Conservation (phyloP, 2,113 vertebrate genomes). For the Myocastor coypus region DNA sequence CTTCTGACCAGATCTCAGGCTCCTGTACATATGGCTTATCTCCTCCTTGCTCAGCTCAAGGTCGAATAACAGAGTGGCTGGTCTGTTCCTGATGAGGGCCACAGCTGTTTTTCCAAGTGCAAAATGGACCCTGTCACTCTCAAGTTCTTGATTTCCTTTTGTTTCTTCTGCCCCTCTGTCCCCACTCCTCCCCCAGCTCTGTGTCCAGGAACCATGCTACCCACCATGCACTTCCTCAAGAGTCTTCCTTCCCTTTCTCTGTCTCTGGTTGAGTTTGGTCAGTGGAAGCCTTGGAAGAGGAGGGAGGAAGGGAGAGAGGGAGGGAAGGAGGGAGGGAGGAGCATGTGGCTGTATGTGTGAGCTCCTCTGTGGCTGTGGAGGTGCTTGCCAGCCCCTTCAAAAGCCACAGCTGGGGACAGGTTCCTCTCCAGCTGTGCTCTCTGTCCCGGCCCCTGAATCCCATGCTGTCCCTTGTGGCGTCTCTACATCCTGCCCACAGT, state of each 20-base stretch:
- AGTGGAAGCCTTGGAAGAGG: background rate
- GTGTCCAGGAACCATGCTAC: background rate
- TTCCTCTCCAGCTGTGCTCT: background rate
- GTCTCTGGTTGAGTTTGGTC: background rate
- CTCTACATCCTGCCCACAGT: background rate
- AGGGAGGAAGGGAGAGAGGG: background rate
- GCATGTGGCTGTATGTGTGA: rapidly evolving
- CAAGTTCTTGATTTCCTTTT: background rate
- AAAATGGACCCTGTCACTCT: background rate
- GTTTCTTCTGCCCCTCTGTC: too few relatives aligned
- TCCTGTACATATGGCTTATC: rapidly evolving
- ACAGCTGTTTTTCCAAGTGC: background rate
- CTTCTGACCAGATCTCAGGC: background rate
- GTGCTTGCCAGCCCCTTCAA: background rate
- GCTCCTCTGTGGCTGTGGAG: too few relatives aligned
- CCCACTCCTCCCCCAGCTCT: background rate
- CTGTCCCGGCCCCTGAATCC: background rate
- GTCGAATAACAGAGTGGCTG: background rate
- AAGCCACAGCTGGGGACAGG: background rate
- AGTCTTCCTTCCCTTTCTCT: background rate
- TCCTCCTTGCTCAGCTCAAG: rapidly evolving
- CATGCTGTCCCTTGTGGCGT: background rate
- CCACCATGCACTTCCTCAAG: background rate
- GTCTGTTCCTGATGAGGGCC: background rate
- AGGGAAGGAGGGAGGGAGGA: background rate